Evolutionary conservation across 2,113 vertebrate species (phyloP).

Genomic region (Chloebia gouldiae): DNA sequence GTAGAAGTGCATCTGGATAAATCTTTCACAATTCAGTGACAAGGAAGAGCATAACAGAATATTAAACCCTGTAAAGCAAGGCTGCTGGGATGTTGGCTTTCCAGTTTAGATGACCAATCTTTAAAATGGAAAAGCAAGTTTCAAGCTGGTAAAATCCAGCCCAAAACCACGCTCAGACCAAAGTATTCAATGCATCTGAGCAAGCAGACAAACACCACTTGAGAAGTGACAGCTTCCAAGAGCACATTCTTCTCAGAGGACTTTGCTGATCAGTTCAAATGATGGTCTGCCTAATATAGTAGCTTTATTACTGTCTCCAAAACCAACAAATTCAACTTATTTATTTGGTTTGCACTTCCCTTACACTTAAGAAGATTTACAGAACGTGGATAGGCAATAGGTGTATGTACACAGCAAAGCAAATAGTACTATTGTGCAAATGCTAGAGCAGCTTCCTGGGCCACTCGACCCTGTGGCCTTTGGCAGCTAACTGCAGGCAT

Average conservation of each 20-base stretch:
- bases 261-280: background rate
- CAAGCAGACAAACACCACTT: fast-evolving
- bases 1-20: background rate
- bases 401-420: background rate
- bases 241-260: fast-evolving
- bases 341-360: background rate
- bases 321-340: background rate
- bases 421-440: background rate
- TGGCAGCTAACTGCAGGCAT: background rate
- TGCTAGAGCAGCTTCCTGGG: background rate
- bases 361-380: background rate
- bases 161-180: background rate
- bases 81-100: background rate
- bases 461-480: background rate
- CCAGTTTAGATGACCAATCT: background rate
- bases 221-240: background rate
- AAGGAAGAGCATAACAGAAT: background rate
- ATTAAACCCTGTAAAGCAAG: background rate
- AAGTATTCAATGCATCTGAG: fast-evolving
- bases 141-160: background rate
- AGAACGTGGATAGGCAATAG: background rate
- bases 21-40: background rate
- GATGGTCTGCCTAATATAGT: background rate
- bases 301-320: background rate
- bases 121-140: background rate